Evolutionary conservation across 2,888 invertebrate genomes (phyloP), one percentile per base, ranked within the genome.

Genomic region (Calliphora vomitoria): DNA sequence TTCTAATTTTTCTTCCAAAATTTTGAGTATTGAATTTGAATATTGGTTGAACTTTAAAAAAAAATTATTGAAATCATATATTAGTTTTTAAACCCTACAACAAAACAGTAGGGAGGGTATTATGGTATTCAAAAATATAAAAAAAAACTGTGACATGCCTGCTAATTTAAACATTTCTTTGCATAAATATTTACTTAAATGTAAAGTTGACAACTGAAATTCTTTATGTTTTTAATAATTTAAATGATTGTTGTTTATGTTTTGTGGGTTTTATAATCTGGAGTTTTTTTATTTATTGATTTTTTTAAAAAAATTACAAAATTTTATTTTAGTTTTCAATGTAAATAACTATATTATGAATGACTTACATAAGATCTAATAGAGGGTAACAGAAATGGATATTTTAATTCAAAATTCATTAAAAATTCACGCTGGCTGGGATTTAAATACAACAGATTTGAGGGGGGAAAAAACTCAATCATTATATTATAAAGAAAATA

Each of bases 241-340:
- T 15, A 50, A 64, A 31, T n/a, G 6, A 50, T 50, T n/a, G 15
- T 66, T 50, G 25, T 55, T 47, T 11, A 44, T 47, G 18, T 20
- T 64, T 38, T 11, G 15, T 38, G 13, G 55, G 11, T 31, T 72
- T 50, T n/a, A n/a, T n/a, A 50, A n/a, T n/a, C n/a, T 50, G 50
- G n/a, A n/a, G 6, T 50, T 50, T 50, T 55, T 41, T 75, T 38
- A n/a, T 75, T 44, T 20, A 25, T 64, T 62, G 62, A 8, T 81
- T 74, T 74, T 44, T 35, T 35, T 4, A 62, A 75, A 66, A 82
- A 82, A 75, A 75, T 82, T 82, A 75, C 82, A 82, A 82, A 74
- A 82, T 53, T 74, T 62, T 64, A 60, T 47, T 20, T 66, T 55
- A 69, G 6, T 72, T 47, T 72, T 41, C n/a, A 31, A 38, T 76